These are phyloP conservation scores for Lathronympha strigana DNA, from an alignment of 2,888 invertebrate species.

Conservation along the genomic window DNA sequence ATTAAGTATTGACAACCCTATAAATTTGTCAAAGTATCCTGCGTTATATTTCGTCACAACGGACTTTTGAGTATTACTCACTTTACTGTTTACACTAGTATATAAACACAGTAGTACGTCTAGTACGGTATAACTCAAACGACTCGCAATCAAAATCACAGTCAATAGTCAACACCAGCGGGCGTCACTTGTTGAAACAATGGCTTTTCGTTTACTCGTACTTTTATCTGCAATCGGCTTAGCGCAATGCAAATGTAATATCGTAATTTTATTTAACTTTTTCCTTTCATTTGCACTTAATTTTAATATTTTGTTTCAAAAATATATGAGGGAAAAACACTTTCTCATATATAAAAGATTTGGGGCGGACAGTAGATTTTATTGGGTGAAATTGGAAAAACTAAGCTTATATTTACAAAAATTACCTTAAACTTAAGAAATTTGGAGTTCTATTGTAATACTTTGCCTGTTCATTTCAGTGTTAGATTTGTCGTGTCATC, in stretches of 20 bases:
- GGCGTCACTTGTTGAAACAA: constrained; percentile 51
- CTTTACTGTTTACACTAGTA: constrained; percentile 37
- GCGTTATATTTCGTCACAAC: constrained; percentile 36
- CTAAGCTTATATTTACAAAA: too few species aligned
- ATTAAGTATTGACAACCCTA: constrained; percentile 29
- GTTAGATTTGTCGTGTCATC: constrained; percentile 53
- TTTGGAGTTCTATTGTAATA: too few species aligned
- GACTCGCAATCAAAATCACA: constrained; percentile 43
- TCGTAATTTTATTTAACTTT: constrained; percentile 44
- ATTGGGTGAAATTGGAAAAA: too few species aligned
- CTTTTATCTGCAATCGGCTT: constrained; percentile 53
- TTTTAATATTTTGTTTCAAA: background rate
- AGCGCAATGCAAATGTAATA: constrained; percentile 55
- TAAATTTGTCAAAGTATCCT: constrained; percentile 24
- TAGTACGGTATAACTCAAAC: constrained; percentile 19
- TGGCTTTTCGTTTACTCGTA: constrained; percentile 56
- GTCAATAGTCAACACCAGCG: constrained; percentile 44
- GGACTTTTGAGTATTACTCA: constrained; percentile 22
- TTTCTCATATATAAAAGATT: background rate
- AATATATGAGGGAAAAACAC: background rate
- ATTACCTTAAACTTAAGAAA: too few species aligned
- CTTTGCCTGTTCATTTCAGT: constrained; percentile 45
- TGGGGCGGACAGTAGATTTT: too few species aligned
- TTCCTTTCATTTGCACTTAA: background rate
- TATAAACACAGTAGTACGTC: constrained; percentile 36